A percentile compares a stretch with the other conserved stretches of the same genome.
These are phyloP conservation scores for Paralichthys olivaceus DNA, from an alignment of 2,113 vertebrate species.

Conservation along the genomic window DNA sequence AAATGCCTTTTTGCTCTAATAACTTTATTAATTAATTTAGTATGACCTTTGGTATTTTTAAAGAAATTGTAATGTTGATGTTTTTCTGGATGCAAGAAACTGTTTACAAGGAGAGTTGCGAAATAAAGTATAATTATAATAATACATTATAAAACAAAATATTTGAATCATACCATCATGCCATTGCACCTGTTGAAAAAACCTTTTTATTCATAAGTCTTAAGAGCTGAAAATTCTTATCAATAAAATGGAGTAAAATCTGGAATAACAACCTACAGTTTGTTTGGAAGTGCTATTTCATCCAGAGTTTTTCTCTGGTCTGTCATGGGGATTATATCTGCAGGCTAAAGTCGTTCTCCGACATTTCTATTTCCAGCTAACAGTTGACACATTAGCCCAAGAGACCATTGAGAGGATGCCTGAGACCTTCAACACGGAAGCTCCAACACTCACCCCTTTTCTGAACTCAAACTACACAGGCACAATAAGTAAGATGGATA, in stretches of 20 bases:
- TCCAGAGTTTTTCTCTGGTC: neutral
- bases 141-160: too few species aligned
- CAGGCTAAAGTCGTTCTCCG: conserved; percentile 3
- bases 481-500: conserved; percentile 35
- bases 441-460: conserved; percentile 68
- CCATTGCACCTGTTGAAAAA: too few species aligned
- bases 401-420: conserved; percentile 77
- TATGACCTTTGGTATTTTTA: too few species aligned
- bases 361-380: conserved; percentile 43
- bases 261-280: neutral
- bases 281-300: neutral
- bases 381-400: conserved; percentile 64
- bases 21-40: too few species aligned
- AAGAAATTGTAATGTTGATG: too few species aligned
- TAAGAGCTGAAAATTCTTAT: neutral
- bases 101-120: too few species aligned
- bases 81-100: too few species aligned
- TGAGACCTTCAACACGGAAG: conserved; percentile 50
- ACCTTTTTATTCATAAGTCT: too few species aligned
- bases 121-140: too few species aligned
- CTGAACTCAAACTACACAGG: conserved; percentile 59
- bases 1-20: too few species aligned
- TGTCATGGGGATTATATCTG: neutral
- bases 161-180: too few species aligned
- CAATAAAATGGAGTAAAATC: neutral